Evolutionary conservation across 1,140 invertebrate species (phyloP).

Genomic region (Conus ventricosus): DNA sequence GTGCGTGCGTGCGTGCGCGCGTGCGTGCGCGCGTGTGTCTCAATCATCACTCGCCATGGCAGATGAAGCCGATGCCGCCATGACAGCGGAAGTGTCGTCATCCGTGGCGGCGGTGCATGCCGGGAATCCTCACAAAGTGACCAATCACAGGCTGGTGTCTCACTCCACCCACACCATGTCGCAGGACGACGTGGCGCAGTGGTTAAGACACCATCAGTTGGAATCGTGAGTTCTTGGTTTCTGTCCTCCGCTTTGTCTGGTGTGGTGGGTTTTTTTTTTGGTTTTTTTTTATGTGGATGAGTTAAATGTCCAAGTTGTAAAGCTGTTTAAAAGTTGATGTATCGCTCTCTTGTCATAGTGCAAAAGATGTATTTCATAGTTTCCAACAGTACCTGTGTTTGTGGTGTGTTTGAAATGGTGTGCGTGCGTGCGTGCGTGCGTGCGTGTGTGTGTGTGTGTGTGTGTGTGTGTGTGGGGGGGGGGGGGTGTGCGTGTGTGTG

Average conservation of each 20-base stretch:
- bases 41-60: not conserved
- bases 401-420: not conserved
- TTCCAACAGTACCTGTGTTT: not conserved
- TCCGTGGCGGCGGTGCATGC: constrained; percentile 3
- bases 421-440: not conserved
- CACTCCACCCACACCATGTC: constrained; percentile 44
- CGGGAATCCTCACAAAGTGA: constrained; percentile 34
- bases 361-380: no score
- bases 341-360: no score
- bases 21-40: not conserved
- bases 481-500: no score
- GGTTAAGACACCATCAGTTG: constrained; percentile 48
- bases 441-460: not conserved
- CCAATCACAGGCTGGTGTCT: constrained; percentile 19
- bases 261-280: not conserved
- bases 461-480: not conserved
- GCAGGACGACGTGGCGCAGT: constrained; percentile 50
- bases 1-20: not conserved
- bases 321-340: no score
- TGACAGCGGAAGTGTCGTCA: constrained; percentile 24
- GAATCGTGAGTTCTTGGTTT: constrained; percentile 42
- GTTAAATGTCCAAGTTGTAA: not conserved
- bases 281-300: not conserved
- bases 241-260: not conserved
- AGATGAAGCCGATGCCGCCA: constrained; percentile 44